These are phyloP conservation scores for Diplosoma virens DNA, from an alignment of 23 tunicate genomes.

Conservation along the genomic window DNA sequence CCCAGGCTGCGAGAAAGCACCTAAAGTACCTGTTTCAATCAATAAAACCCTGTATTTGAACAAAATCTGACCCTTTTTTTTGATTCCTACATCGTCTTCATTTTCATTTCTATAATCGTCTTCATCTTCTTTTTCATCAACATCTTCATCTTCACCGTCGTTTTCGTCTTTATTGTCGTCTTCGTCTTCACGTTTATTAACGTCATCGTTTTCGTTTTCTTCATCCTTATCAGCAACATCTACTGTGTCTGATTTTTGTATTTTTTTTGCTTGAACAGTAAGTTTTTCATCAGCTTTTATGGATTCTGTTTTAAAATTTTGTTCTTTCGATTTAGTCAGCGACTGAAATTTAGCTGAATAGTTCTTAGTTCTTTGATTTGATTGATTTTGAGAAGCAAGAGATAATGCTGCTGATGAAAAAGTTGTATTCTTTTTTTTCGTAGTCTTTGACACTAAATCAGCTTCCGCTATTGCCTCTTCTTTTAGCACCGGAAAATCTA, in stretches of 20 bases:
- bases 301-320: not conserved
- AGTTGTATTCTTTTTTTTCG: conserved; percentile 1
- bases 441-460: not conserved
- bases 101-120: not conserved
- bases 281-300: not conserved
- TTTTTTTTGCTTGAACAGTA: not conserved
- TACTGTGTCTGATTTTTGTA: not conserved
- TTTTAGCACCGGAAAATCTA: conserved; percentile 34
- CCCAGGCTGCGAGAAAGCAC: too few species aligned
- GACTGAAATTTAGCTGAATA: not conserved
- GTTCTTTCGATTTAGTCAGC: not conserved
- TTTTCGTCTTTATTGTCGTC: not conserved
- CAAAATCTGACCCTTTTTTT: too few species aligned
- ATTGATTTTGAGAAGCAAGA: not conserved
- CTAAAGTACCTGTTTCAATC: too few species aligned
- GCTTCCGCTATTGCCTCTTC: conserved; percentile 36
- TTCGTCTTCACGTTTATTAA: not conserved
- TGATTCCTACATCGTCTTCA: not conserved
- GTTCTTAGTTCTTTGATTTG: not conserved
- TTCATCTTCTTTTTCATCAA: not conserved
- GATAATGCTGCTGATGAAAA: not conserved
- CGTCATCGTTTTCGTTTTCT: too few species aligned
- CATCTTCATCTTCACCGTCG: not conserved
- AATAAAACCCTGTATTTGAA: too few species aligned
- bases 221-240: too few species aligned